A percentile compares a stretch with the other conserved stretches of the same genome.
phyloP scores from a whole-genome alignment of 2,113 vertebrate species.

The Cephalopterus ornatus region DNA sequence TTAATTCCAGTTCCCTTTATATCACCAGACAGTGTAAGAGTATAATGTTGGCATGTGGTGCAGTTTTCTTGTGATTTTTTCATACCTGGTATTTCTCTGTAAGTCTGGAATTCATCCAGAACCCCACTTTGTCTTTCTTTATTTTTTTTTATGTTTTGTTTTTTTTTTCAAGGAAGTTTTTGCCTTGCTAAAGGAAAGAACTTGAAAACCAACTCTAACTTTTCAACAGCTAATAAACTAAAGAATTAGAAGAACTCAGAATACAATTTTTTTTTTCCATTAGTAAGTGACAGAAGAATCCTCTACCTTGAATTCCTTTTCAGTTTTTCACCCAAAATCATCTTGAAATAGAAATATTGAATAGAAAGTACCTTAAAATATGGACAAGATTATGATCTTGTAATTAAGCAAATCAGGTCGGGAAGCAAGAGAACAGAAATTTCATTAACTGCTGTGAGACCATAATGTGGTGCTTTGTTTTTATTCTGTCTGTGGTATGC shows the following conservation, averaged over 20 bases:
- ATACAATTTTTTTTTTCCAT: no score
- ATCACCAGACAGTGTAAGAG: not conserved
- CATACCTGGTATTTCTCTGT: not conserved
- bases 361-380: not conserved
- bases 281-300: not conserved
- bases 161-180: not conserved
- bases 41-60: not conserved
- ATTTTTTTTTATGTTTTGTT: not conserved
- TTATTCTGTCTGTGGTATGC: not conserved
- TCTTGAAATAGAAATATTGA: not conserved
- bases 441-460: not conserved
- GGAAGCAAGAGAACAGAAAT: not conserved
- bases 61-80: not conserved
- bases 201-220: not conserved
- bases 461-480: not conserved
- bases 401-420: not conserved
- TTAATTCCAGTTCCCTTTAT: not conserved
- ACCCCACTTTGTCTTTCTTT: not conserved
- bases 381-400: not conserved
- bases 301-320: not conserved
- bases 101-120: not conserved
- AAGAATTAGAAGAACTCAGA: not conserved
- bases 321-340: not conserved
- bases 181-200: not conserved
- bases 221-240: not conserved